These are phyloP conservation scores for Lophochroa leadbeateri DNA, from an alignment of 2,113 vertebrate species.

Conservation along the genomic window DNA sequence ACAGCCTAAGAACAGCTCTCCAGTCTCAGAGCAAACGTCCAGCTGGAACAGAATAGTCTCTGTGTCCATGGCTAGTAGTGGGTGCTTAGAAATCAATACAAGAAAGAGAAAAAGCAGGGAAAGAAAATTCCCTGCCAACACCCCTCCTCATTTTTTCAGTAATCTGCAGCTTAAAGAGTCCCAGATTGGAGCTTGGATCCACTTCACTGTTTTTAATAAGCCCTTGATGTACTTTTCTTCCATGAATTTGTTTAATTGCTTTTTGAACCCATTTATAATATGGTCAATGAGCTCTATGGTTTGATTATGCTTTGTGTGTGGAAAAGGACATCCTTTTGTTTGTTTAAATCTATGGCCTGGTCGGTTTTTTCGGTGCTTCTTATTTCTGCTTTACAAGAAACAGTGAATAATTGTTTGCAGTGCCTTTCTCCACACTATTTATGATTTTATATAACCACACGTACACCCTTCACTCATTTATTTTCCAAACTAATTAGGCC, in stretches of 20 bases:
- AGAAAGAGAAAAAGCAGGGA: neutral
- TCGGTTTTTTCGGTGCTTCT: neutral
- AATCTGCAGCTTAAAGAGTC: conserved; percentile 42
- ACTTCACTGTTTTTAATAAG: conserved; percentile 67
- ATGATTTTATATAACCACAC: neutral
- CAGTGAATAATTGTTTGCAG: neutral
- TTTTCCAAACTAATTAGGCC: neutral
- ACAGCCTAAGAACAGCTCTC: neutral
- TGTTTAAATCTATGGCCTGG: conserved; percentile 3
- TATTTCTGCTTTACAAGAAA: neutral
- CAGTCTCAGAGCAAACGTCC: neutral
- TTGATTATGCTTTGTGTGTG: conserved; percentile 51
- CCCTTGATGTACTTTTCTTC: conserved; percentile 61
- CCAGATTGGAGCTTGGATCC: conserved; percentile 58
- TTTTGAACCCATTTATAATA: conserved; percentile 62
- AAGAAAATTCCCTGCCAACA: conserved; percentile 21
- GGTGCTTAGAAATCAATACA: neutral
- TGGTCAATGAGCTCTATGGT: conserved; percentile 38
- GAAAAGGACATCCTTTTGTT: conserved; percentile 30
- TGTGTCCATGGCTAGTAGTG: neutral
- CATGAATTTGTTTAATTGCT: conserved; percentile 69
- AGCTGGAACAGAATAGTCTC: neutral
- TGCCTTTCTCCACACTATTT: neutral
- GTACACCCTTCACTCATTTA: neutral
- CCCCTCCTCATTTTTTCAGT: conserved; percentile 35